These are phyloP conservation scores for Drosophila lini DNA, from an alignment of 1,140 invertebrate species.

Conservation along the genomic window DNA sequence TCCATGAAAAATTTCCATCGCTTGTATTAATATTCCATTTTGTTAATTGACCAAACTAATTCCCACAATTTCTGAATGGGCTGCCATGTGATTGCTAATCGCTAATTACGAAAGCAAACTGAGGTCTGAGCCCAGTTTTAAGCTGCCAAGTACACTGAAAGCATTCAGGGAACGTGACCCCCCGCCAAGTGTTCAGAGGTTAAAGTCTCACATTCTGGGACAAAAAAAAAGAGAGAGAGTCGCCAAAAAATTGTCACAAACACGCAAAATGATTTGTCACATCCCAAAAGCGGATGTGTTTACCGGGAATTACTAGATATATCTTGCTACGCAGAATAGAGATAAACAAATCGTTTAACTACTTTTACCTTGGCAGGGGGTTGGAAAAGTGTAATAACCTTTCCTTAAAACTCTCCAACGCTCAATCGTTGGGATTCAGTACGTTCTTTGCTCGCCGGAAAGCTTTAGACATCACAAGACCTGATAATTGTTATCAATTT, in stretches of 20 bases:
- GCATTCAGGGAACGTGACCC: constrained; percentile 16
- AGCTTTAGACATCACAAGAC: constrained; percentile 65
- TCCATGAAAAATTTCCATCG: constrained; percentile 25
- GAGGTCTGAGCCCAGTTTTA: neutral
- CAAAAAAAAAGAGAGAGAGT: neutral
- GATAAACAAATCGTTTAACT: constrained; percentile 38
- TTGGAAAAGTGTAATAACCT: constrained; percentile 29
- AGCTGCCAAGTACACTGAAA: constrained; percentile 3
- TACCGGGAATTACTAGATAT: constrained; percentile 20
- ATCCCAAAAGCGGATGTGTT: constrained; percentile 17
- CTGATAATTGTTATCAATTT: constrained; percentile 64
- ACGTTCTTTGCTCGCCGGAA: constrained; percentile 16
- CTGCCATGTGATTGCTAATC: constrained; percentile 33
- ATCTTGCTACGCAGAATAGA: constrained; percentile 24
- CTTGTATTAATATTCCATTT: constrained; percentile 46
- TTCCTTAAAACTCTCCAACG: constrained; percentile 4
- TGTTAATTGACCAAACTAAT: constrained; percentile 38
- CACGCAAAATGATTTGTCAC: constrained; percentile 40
- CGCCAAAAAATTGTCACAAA: constrained; percentile 20
- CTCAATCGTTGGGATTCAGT: constrained; percentile 14
- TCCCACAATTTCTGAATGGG: constrained; percentile 20
- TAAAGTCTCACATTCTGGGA: constrained; percentile 1
- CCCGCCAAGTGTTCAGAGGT: constrained; percentile 8
- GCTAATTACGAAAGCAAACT: constrained; percentile 31
- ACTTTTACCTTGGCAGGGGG: constrained; percentile 4